Evolutionary conservation across 1,140 invertebrate genomes (phyloP), one percentile per base, ranked within the genome.

Genomic region (Nephila pilipes): DNA sequence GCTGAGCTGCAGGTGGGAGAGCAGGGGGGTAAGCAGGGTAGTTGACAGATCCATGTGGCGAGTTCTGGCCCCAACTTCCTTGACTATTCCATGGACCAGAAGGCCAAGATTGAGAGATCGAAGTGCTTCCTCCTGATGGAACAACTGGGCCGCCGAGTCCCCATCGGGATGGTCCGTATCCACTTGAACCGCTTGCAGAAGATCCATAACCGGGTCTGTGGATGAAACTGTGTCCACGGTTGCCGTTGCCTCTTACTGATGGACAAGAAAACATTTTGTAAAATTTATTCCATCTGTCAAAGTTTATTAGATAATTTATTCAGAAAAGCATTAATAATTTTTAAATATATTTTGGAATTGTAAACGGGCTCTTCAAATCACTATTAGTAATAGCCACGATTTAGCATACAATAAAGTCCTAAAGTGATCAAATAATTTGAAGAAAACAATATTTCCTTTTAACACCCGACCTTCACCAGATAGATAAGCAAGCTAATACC

Each of bases 181-280:
- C 81, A 5, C 54, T 57, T 5, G 87, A 29, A 32, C 87, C 87
- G 2, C 10, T 22, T 38, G 25, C 22, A 12, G 81, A 22, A 12
- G 83, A 58, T 57, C 93, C 88, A 54, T 90, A 93, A 22, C 93
- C 93, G n/a, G 93, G 93, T 87, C 93, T 90, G 25, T 93, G 92
- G 36, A 93, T 93, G 46, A 93, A 93, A n/a, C 92, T 93, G 87
- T 93, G 92, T 20, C 92, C 92, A 22, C 92, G 69, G 58, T 93
- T 93, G 25, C 92, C 93, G 63, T 25, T 92, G 22, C 93, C 93
- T 85, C 93, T 63, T 25, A 93, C 93, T 93, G 58, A 38, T 22
- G 16, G 38, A 57, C 6, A 63, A 69, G 79, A 83, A 38, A 87
- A 10, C 6, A 60, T 12, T 63, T 0, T 6, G 22, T 8, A 65